phyloP scores from a whole-genome alignment of 2,113 vertebrate species.

The Larimichthys polyactis region DNA sequence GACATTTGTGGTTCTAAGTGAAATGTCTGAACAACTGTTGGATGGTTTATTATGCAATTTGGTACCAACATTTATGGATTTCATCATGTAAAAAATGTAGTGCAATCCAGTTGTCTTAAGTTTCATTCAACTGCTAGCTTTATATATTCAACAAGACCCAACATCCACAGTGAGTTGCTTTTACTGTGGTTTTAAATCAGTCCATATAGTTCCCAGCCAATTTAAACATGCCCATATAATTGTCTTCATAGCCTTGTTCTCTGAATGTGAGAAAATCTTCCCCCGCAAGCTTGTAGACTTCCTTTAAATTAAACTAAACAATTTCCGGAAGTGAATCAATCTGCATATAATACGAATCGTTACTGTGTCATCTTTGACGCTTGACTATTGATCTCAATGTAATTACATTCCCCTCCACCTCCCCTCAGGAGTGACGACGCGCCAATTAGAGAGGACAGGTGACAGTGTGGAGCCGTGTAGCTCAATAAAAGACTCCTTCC shows the following conservation, averaged over 20 bases:
- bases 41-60: neutral
- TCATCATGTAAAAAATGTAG: neutral
- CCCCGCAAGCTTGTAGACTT: slow-evolving; percentile 25
- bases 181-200: slow-evolving; percentile 60
- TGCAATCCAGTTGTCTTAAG: neutral
- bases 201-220: slow-evolving; percentile 60
- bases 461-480: slow-evolving; percentile 59
- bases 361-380: slow-evolving; percentile 52
- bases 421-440: slow-evolving; percentile 52
- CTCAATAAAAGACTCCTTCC: slow-evolving; percentile 71
- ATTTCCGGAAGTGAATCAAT: slow-evolving; percentile 71
- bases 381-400: slow-evolving; percentile 70
- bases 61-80: neutral
- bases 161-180: slow-evolving; percentile 34
- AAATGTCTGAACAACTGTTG: neutral
- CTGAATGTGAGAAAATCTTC: slow-evolving; percentile 23
- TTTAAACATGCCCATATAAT: slow-evolving; percentile 63
- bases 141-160: slow-evolving; percentile 11
- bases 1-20: too few species aligned
- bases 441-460: slow-evolving; percentile 76
- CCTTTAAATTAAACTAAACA: slow-evolving; percentile 71
- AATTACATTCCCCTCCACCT: slow-evolving; percentile 70
- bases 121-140: neutral
- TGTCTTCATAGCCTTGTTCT: slow-evolving; percentile 56
- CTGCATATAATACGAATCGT: slow-evolving; percentile 72